Conservation (phyloP, 2,113 vertebrate species). For the Cyanoderma ruficeps region DNA sequence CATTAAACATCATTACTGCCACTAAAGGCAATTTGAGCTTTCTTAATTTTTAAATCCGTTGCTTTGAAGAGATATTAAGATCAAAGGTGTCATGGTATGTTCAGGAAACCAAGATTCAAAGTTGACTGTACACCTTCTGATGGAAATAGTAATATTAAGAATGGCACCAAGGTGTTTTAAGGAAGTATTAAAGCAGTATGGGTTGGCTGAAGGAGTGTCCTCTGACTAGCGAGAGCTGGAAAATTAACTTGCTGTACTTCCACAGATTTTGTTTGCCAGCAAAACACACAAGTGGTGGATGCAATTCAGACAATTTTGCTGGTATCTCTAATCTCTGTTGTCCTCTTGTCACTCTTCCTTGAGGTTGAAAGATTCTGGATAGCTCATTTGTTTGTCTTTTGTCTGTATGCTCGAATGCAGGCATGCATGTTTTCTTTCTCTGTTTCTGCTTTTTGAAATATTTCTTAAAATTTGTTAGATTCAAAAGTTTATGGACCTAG, state of each 20-base stretch:
- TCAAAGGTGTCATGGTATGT: background rate
- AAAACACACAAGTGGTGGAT: background rate
- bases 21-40: background rate
- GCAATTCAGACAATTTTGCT: background rate
- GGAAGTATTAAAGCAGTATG: background rate
- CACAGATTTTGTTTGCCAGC: background rate
- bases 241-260: background rate
- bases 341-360: background rate
- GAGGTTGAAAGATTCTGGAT: background rate
- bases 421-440: background rate
- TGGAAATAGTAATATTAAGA: background rate
- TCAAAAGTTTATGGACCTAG: background rate
- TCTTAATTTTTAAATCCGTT: background rate
- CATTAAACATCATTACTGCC: background rate
- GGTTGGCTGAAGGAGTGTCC: background rate
- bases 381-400: background rate
- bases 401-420: background rate
- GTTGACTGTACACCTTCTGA: background rate
- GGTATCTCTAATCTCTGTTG: background rate
- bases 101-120: background rate
- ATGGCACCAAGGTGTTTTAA: background rate
- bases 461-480: background rate
- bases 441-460: background rate
- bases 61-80: background rate
- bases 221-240: fast-evolving